Evolutionary conservation across 1,140 invertebrate species (phyloP).

Genomic region (Drosophila takahashii): DNA sequence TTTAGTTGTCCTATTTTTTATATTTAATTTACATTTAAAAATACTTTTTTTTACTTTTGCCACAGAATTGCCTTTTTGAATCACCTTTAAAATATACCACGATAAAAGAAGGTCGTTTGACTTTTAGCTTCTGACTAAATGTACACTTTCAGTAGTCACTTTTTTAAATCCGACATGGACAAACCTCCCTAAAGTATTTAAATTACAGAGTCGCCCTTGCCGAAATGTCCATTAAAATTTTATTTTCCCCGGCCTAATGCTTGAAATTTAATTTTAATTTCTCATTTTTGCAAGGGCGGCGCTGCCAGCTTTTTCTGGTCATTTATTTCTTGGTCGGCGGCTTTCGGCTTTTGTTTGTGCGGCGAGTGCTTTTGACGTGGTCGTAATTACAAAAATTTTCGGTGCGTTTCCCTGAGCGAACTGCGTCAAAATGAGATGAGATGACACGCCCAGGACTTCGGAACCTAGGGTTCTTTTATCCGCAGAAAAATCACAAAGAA

Average conservation of each 20-base stretch:
- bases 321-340: slow-evolving; percentile 67
- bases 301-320: slow-evolving; percentile 59
- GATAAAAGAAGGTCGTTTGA: too few species aligned
- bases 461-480: neutral
- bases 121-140: neutral
- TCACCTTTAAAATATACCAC: too few species aligned
- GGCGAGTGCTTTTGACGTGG: slow-evolving; percentile 71
- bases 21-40: too few species aligned
- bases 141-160: too few species aligned
- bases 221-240: neutral
- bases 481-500: slow-evolving; percentile 10
- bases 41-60: too few species aligned
- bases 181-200: neutral
- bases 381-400: slow-evolving; percentile 78
- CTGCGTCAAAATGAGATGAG: slow-evolving; percentile 43
- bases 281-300: slow-evolving; percentile 26
- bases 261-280: slow-evolving; percentile 74
- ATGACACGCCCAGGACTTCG: slow-evolving; percentile 25
- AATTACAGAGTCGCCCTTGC: neutral
- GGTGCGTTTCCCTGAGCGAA: slow-evolving; percentile 44
- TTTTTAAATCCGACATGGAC: too few species aligned
- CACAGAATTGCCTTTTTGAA: too few species aligned
- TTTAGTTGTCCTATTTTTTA: too few species aligned
- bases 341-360: slow-evolving; percentile 65
- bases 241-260: slow-evolving; percentile 37